Percentiles rank a stretch among this genome's conserved stretches.
Evolutionary conservation across 1,140 invertebrate genomes (phyloP).

Genomic region (Drosophila carrolli): DNA sequence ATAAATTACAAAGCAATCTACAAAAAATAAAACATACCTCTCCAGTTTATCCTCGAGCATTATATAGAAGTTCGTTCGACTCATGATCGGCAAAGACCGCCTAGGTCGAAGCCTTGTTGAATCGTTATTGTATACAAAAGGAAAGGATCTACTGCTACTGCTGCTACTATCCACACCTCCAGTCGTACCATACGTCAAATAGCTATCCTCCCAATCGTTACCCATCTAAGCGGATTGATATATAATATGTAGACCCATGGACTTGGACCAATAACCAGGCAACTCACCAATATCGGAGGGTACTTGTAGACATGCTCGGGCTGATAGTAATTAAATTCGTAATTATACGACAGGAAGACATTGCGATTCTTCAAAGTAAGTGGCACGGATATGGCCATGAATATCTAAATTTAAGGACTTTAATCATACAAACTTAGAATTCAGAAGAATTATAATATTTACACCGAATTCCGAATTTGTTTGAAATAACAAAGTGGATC

Average conservation of each 20-base stretch:
- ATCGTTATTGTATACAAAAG: background rate
- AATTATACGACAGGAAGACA: slow-evolving; percentile 90
- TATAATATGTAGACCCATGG: no score
- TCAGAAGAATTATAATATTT: background rate
- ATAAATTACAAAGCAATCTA: background rate
- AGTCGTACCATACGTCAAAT: slow-evolving; percentile 25
- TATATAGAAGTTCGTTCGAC: slow-evolving; percentile 61
- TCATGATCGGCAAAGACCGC: slow-evolving; percentile 45
- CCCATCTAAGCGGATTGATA: slow-evolving; percentile 41
- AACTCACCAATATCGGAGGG: slow-evolving; percentile 70
- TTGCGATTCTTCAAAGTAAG: slow-evolving; percentile 89
- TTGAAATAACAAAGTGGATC: slow-evolving; percentile 19
- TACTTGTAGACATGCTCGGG: slow-evolving; percentile 67
- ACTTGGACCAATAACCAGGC: no score
- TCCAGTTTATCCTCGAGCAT: slow-evolving; percentile 70
- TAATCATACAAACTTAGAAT: background rate
- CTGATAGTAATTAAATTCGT: slow-evolving; percentile 89
- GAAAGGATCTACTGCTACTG: background rate
- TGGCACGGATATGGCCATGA: slow-evolving; percentile 89
- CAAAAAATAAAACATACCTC: slow-evolving; percentile 29
- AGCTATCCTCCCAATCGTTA: slow-evolving; percentile 40
- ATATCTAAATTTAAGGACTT: slow-evolving; percentile 81
- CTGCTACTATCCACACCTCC: slow-evolving; percentile 11
- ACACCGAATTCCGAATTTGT: slow-evolving; percentile 50
- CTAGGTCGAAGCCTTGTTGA: background rate